Percentiles rank a stretch among this genome's conserved stretches.
Evolutionary conservation across 2,888 invertebrate species (phyloP).

Genomic region (Ochropacha duplaris): DNA sequence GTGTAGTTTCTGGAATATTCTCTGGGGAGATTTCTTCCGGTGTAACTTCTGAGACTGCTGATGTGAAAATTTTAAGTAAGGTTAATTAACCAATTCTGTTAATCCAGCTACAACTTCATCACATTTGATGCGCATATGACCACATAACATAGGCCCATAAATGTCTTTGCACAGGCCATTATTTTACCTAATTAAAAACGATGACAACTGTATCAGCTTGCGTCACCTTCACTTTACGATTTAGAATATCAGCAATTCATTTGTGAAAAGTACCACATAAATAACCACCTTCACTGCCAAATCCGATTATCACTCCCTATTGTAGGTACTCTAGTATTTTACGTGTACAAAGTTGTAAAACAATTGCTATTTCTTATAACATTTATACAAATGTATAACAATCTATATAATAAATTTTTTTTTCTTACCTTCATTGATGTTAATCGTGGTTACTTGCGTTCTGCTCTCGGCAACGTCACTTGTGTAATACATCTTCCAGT

Average conservation of each 20-base stretch:
- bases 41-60: constrained; percentile 1
- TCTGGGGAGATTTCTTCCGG: background rate
- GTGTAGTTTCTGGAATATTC: background rate
- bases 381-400: too few relatives aligned
- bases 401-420: too few relatives aligned
- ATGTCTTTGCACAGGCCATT: background rate
- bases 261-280: background rate
- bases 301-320: background rate
- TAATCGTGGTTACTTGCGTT: background rate
- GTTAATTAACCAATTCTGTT: background rate
- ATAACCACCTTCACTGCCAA: background rate
- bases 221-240: too few relatives aligned
- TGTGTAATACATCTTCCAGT: background rate
- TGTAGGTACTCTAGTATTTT: background rate
- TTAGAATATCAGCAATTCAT: too few relatives aligned
- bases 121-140: too few relatives aligned
- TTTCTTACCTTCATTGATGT: background rate
- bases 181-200: background rate
- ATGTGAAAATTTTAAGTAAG: background rate
- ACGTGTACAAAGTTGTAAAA: background rate
- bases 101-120: background rate
- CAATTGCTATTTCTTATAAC: too few relatives aligned
- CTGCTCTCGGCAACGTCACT: background rate
- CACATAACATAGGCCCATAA: background rate
- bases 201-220: too few relatives aligned